Base-by-base conservation (phyloP, 2,797 vertebrate genomes). In the Typhlichthys subterraneus region DNA sequence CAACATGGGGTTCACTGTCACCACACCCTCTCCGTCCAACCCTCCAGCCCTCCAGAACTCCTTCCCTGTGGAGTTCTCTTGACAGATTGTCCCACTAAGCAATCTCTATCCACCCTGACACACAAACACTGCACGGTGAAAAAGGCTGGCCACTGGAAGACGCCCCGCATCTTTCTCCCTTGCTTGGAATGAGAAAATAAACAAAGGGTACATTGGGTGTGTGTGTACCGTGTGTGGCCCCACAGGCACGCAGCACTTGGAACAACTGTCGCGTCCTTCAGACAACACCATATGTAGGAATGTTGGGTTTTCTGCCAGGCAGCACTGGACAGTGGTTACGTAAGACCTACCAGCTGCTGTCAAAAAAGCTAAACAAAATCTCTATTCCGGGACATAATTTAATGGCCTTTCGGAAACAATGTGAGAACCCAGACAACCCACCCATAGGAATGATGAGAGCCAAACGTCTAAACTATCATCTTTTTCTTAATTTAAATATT, bases 1-100 rank as follows among this genome's bases (percentile, higher is more conserved):
- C 85, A 85, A 79, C 68, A 5, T 66, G 81, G 79, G 76, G 73
- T 80, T 87, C 90, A 90, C 88, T 79, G 74, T 88, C 90, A 90
- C 80, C 46, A 59, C 63, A 29, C 64, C 58, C 53, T 12, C 52
- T 12, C 67, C 69, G 53, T 45, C 67, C 53, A 55, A 48, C 63
- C 23, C 15, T 48, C 47, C 77, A 12, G 47, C 57, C 57, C 73
- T 53, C 56, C 17, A 29, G 53, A 29, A 60, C 68, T 72, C 56
- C 70, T 65, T 72, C 67, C 61, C 47, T 14, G 59, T 38, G 52
- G 46, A 46, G 53, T 70, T 65, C 61, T 66, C 48, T 64, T 56
- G 69, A 63, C 70, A 76, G 61, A 56, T 51, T 15, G 65, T 56
- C 58, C 62, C 69, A 81, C 65, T 1, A 4, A 64, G 53, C 54